These are phyloP conservation scores for Isichthys henryi DNA, from an alignment of 2,113 vertebrate genomes.

Conservation along the genomic window DNA sequence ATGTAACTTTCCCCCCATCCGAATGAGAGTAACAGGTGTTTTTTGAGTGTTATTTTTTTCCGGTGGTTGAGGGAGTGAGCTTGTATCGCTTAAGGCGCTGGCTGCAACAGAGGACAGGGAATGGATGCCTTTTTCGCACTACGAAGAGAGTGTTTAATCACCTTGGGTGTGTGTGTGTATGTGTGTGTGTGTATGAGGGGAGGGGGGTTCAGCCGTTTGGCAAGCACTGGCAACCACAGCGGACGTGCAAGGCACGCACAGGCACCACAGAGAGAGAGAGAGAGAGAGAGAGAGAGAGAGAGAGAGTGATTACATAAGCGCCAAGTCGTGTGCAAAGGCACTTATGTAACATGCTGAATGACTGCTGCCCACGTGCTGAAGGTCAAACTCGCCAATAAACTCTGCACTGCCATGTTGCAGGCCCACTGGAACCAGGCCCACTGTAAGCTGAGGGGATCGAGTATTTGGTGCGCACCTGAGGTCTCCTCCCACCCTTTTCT, in stretches of 20 bases:
- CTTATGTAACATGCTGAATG: background rate
- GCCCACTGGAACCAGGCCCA: background rate
- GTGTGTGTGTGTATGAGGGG: background rate
- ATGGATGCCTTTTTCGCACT: background rate
- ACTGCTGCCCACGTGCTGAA: background rate
- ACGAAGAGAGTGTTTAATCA: constrained; percentile 8
- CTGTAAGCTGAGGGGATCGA: background rate
- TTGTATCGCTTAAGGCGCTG: background rate
- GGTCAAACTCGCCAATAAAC: background rate
- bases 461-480: background rate
- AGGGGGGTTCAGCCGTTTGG: background rate
- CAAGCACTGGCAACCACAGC: background rate
- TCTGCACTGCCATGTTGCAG: background rate
- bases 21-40: background rate
- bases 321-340: background rate
- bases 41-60: background rate
- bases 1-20: background rate
- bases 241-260: background rate
- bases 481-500: background rate
- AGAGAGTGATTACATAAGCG: background rate
- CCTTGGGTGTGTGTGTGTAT: background rate
- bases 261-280: background rate
- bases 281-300: background rate
- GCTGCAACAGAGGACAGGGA: background rate
- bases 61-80: background rate